phyloP scores from a whole-genome alignment of 2,113 vertebrate genomes.

The Sinocyclocheilus maitianheensis region DNA sequence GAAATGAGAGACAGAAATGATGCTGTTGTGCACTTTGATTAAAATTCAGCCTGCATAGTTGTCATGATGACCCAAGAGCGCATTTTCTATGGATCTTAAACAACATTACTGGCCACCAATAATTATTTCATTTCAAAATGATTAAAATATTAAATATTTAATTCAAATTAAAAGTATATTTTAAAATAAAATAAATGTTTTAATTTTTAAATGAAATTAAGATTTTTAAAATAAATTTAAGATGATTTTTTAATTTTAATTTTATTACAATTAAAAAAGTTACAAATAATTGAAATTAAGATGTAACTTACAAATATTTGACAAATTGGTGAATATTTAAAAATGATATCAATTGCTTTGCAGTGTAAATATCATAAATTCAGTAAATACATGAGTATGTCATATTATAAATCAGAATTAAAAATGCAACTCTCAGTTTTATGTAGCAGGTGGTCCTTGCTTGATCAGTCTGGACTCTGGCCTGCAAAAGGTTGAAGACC shows the following conservation, averaged over 20 bases:
- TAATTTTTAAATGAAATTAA: neutral
- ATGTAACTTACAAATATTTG: neutral
- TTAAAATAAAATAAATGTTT: neutral
- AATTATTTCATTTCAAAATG: neutral
- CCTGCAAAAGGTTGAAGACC: neutral
- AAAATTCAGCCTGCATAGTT: neutral
- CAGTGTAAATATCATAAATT: neutral
- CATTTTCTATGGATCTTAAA: neutral
- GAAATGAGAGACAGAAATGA: neutral
- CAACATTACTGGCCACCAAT: neutral
- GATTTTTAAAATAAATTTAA: neutral
- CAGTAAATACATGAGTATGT: neutral
- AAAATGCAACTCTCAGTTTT: neutral
- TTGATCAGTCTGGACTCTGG: neutral
- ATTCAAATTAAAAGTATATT: neutral
- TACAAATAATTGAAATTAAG: neutral
- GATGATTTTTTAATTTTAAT: neutral
- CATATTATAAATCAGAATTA: neutral
- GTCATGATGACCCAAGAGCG: neutral
- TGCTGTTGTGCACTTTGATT: neutral
- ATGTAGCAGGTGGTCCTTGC: neutral
- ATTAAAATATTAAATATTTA: neutral
- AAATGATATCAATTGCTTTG: neutral
- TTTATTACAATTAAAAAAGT: neutral
- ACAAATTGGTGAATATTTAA: neutral